Percentiles rank a stretch among this genome's conserved stretches.
These are phyloP conservation scores for Gandaritis pyraliata DNA, from an alignment of 2,888 invertebrate species.

Conservation along the genomic window DNA sequence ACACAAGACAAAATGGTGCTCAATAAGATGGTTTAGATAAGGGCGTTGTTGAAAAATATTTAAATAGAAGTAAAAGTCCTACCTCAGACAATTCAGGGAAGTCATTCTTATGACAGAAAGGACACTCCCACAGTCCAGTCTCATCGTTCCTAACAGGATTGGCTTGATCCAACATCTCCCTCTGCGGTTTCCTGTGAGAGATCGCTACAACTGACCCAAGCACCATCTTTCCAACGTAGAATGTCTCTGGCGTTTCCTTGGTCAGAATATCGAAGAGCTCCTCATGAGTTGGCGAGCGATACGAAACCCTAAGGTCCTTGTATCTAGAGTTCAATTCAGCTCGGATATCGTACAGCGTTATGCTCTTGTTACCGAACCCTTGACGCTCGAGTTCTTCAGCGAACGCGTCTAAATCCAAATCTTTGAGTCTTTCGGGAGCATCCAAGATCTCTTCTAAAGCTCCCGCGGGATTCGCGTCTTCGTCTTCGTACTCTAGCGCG, in stretches of 20 bases:
- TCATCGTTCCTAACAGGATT: slow-evolving; percentile 98
- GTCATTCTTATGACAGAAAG: slow-evolving; percentile 97
- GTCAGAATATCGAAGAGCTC: slow-evolving; percentile 97
- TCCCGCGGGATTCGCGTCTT: slow-evolving; percentile 97
- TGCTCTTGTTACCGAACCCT: slow-evolving; percentile 94
- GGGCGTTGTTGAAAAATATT: too few relatives aligned
- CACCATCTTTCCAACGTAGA: slow-evolving; percentile 95
- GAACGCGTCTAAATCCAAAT: slow-evolving; percentile 98
- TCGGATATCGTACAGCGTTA: slow-evolving; percentile 98
- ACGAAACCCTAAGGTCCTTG: slow-evolving; percentile 93
- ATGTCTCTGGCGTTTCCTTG: slow-evolving; percentile 97
- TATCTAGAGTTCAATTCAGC: slow-evolving; percentile 97
- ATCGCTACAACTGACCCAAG: slow-evolving; percentile 92
- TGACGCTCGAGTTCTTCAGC: slow-evolving; percentile 98
- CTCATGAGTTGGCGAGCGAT: slow-evolving; percentile 91
- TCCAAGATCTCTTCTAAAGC: slow-evolving; percentile 99
- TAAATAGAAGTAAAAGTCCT: too few relatives aligned
- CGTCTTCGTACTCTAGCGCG: slow-evolving; percentile 98
- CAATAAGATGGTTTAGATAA: too few relatives aligned
- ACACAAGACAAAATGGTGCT: too few relatives aligned
- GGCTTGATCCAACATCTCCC: slow-evolving; percentile 97
- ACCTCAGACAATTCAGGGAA: slow-evolving; percentile 97
- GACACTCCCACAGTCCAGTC: slow-evolving; percentile 98
- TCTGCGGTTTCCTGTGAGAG: slow-evolving; percentile 93
- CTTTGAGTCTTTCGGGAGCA: slow-evolving; percentile 96